Percentiles rank a stretch among this genome's conserved stretches.
These are phyloP conservation scores for Calliphora vomitoria DNA, from an alignment of 2,888 invertebrate species.

Conservation along the genomic window DNA sequence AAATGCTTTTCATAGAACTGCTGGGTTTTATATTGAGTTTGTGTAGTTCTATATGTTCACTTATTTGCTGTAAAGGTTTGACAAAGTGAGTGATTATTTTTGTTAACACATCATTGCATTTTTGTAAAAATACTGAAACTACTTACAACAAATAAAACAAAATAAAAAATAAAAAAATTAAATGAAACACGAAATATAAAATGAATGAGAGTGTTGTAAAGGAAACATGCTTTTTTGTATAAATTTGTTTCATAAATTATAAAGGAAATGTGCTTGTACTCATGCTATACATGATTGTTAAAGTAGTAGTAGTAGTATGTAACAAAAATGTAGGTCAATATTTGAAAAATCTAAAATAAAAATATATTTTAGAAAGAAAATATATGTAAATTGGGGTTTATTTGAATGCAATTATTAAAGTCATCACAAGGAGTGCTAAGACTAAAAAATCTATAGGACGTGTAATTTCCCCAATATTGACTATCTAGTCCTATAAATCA, in stretches of 20 bases:
- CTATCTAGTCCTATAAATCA: no score
- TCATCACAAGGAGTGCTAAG: no score
- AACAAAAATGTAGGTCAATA: not conserved
- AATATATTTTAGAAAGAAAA: no score
- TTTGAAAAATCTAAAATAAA: not conserved
- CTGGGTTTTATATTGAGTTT: no score
- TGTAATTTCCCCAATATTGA: no score
- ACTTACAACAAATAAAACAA: not conserved
- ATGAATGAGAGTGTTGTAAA: constrained; percentile 17
- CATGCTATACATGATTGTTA: not conserved
- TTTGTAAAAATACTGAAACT: constrained; percentile 44
- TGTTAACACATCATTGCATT: constrained; percentile 73
- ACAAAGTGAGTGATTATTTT: constrained; percentile 73
- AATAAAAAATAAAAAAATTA: not conserved
- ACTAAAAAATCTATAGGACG: no score
- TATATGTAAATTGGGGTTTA: no score
- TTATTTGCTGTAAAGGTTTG: constrained; percentile 44
- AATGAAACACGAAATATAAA: not conserved
- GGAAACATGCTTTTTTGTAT: constrained; percentile 14
- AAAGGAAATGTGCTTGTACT: constrained; percentile 22
- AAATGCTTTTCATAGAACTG: no score
- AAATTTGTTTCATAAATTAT: constrained; percentile 51
- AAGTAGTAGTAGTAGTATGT: not conserved
- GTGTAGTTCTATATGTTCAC: not conserved
- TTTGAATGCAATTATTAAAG: no score